Evolutionary conservation across 1,140 invertebrate species (phyloP), one percentile per base, ranked within the genome.

Genomic region (Galleria mellonella): DNA sequence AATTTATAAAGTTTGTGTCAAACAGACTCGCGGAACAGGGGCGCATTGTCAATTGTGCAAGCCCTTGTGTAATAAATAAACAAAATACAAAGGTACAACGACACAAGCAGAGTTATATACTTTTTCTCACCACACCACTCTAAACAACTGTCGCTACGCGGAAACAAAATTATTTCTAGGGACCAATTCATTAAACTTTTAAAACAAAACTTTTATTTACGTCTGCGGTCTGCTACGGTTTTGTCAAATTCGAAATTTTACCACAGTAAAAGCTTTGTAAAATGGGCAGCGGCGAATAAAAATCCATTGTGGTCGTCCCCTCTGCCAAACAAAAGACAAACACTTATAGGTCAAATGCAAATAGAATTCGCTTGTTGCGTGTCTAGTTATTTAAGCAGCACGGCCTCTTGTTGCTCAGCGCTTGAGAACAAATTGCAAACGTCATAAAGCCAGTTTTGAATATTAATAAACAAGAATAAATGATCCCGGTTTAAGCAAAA

Each of bases 291-390:
- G 7, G 11, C 37, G 45, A 52, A 39, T 31, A 44, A 36, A 32
- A 52, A 43, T 50, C 46, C 35, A 59, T 60, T 51, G 47, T 58
- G 39, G 39, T 9, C 27, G 38, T 51, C 45, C 29, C 46, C 48
- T 46, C 47, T 30, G 33, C 28, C 30, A 43, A 53, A 66, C 58
- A 72, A 66, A 72, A 68, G 63, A 65, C 52, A 58, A 59, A 49
- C 49, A 59, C 57, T 74, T 73, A 63, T 66, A 71, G 67, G 74
- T 75, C 70, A 78, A 73, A 78, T 81, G 72, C 66, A 78, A 81
- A 78, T 79, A 73, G 47, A 62, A 67, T 70, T 72, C 63, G 65
- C 64, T 72, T 64, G 72, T 79, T 71, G 74, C 72, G 72, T 77
- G 69, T 69, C 62, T 65, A 44, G 56, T 63, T 63, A 49, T 62